phyloP scores from a whole-genome alignment of 2,113 vertebrate species.

The Onychostruthus taczanowskii region DNA sequence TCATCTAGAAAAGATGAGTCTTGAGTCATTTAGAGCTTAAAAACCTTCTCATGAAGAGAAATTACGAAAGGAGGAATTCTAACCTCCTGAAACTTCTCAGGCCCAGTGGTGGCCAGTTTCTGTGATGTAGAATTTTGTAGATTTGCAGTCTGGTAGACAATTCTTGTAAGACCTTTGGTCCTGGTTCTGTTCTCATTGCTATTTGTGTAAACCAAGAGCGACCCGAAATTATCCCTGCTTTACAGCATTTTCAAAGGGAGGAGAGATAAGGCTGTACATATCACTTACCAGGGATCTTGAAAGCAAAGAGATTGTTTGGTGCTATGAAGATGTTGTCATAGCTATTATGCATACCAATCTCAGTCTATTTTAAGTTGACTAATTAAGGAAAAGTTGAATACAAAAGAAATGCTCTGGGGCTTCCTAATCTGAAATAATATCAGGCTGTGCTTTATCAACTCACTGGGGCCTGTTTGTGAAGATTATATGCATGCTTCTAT shows the following conservation, averaged over 20 bases:
- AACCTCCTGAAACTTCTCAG: neutral
- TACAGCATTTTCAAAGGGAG: constrained; percentile 47
- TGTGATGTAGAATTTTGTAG: neutral
- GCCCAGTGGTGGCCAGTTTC: neutral
- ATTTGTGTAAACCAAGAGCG: neutral
- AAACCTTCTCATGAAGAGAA: neutral
- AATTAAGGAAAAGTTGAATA: constrained; percentile 23
- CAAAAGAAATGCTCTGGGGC: neutral
- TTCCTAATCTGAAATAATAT: constrained; percentile 35
- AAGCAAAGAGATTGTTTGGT: neutral
- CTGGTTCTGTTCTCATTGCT: neutral
- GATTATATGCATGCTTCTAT: neutral
- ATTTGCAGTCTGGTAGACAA: neutral
- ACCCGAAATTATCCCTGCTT: neutral
- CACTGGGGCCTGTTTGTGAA: neutral
- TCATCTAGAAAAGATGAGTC: neutral
- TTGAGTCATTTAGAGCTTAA: neutral
- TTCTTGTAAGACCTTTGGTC: constrained; percentile 7
- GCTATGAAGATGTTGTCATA: constrained; percentile 30
- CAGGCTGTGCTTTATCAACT: constrained; percentile 9
- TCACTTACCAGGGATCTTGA: constrained; percentile 16
- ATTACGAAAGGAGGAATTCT: neutral
- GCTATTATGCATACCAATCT: constrained; percentile 18
- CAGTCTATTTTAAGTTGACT: constrained; percentile 12
- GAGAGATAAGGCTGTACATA: constrained; percentile 1